phyloP scores from a whole-genome alignment of 37 sponge, comb jelly and placozoan species.

The Cliona cf. orientalis region DNA sequence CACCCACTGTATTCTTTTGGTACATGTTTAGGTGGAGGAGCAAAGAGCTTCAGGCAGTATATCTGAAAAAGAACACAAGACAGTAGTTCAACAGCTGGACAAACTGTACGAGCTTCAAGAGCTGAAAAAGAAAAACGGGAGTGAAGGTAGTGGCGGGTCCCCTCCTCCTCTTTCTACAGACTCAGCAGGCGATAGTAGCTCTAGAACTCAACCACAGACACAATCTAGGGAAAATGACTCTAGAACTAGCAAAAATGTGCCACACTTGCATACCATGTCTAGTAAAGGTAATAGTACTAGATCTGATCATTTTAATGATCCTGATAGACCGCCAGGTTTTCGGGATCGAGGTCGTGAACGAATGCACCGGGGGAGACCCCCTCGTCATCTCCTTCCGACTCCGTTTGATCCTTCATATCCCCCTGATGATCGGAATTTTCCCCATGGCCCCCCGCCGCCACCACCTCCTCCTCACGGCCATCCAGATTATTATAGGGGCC shows the following conservation, averaged over 20 bases:
- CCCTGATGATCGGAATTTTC: too few relatives aligned
- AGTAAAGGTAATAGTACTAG: not conserved
- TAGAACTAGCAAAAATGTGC: too few relatives aligned
- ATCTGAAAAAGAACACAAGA: slow-evolving; percentile 23
- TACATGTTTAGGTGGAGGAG: slow-evolving; percentile 24
- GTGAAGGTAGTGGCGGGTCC: not conserved
- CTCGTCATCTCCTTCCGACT: not conserved
- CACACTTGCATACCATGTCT: too few relatives aligned
- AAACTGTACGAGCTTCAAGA: slow-evolving; percentile 44
- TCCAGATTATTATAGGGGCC: not conserved
- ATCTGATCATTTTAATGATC: not conserved
- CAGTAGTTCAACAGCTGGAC: slow-evolving; percentile 41
- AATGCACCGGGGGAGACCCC: not conserved
- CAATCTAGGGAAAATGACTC: too few relatives aligned
- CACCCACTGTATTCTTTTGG: not conserved
- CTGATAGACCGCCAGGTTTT: not conserved
- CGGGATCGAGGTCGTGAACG: not conserved
- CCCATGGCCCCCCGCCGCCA: too few relatives aligned
- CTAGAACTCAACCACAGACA: too few relatives aligned
- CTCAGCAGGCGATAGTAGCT: not conserved
- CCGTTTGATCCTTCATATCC: too few relatives aligned
- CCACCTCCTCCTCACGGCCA: not conserved
- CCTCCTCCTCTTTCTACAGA: not conserved
- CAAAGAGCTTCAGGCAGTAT: slow-evolving; percentile 25
- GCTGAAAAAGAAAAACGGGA: slow-evolving; percentile 1